Evolutionary conservation across 1,140 invertebrate genomes (phyloP).

Genomic region (Polypedilum pembai): DNA sequence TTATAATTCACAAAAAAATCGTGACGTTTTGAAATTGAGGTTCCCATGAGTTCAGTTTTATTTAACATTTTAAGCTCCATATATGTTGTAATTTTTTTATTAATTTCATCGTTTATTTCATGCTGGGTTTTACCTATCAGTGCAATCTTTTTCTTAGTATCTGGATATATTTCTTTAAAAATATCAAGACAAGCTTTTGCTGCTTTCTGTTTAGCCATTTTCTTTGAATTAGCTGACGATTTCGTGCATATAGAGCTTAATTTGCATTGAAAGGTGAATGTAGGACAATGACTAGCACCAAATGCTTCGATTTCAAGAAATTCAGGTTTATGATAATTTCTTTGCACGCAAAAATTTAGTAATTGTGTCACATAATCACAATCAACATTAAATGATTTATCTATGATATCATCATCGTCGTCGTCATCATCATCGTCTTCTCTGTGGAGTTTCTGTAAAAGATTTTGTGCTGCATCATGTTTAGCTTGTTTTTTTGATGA

Average conservation of each 20-base stretch:
- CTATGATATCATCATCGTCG: background rate
- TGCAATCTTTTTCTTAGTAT: background rate
- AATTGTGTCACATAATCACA: background rate
- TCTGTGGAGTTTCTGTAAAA: background rate
- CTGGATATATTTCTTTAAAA: background rate
- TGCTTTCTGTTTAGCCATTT: background rate
- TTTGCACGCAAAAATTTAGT: background rate
- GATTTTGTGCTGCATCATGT: background rate
- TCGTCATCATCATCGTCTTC: background rate
- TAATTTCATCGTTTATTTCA: background rate
- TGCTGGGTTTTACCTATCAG: background rate
- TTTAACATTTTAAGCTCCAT: background rate
- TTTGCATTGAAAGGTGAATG: background rate
- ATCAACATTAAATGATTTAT: background rate
- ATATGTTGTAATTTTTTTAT: constrained; percentile 2
- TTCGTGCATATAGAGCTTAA: background rate
- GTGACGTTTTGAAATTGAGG: background rate
- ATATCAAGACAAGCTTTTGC: background rate
- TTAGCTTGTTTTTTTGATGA: background rate
- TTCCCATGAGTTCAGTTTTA: background rate
- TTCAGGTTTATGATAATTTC: background rate
- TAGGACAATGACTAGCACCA: background rate
- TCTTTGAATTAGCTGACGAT: background rate
- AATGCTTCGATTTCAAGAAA: background rate
- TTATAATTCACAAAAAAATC: background rate